phyloP scores from a whole-genome alignment of 1,140 invertebrate genomes.

The Heliconius congener region DNA sequence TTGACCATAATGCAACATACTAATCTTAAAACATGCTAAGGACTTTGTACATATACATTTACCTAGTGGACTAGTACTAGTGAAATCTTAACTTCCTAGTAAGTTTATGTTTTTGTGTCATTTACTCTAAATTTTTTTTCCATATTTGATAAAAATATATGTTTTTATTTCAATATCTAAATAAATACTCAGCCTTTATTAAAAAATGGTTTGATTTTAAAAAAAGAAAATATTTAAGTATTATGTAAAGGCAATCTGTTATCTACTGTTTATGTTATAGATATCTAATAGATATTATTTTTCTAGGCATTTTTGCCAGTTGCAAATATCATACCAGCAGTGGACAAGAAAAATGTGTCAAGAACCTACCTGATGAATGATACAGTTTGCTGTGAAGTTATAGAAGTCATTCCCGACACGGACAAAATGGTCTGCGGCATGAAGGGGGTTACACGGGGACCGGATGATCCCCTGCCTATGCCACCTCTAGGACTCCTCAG shows the following conservation, averaged over 20 bases:
- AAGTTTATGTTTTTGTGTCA: too few species aligned
- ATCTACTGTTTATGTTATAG: not conserved
- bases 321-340: constrained; percentile 87
- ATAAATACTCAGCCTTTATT: too few species aligned
- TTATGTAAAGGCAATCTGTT: not conserved
- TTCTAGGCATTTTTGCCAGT: constrained; percentile 86
- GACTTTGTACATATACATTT: too few species aligned
- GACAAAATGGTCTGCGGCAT: constrained; percentile 94
- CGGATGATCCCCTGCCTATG: constrained; percentile 85
- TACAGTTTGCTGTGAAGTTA: constrained; percentile 92
- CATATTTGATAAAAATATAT: too few species aligned
- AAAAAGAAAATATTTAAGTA: too few species aligned
- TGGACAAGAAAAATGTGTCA: constrained; percentile 91
- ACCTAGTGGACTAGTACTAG: too few species aligned
- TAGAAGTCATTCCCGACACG: constrained; percentile 91
- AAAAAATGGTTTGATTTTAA: too few species aligned
- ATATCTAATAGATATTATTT: constrained; percentile 41
- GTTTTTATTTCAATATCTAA: too few species aligned
- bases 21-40: too few species aligned
- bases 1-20: too few species aligned
- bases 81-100: too few species aligned
- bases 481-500: constrained; percentile 91
- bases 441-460: constrained; percentile 86
- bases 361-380: constrained; percentile 91
- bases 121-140: too few species aligned